phyloP scores from a whole-genome alignment of 2,888 invertebrate species.

The Dione juno region DNA sequence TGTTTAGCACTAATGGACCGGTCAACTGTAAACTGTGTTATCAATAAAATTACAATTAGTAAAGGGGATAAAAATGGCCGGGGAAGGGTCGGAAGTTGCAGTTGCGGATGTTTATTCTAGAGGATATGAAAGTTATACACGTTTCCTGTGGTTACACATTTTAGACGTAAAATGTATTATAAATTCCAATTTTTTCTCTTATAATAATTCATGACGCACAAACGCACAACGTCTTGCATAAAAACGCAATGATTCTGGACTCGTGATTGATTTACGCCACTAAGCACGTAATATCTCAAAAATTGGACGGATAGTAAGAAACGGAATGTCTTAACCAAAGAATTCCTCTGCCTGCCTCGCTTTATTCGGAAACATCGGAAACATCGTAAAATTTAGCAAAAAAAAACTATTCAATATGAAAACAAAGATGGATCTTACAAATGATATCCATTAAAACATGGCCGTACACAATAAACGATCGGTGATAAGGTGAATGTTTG shows the following conservation, averaged over 20 bases:
- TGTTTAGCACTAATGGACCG: constrained; percentile 83
- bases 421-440: background rate
- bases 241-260: too few species aligned
- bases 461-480: constrained; percentile 29
- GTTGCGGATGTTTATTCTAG: constrained; percentile 61
- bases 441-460: constrained; percentile 21
- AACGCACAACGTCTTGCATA: too few species aligned
- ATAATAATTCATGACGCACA: too few species aligned
- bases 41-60: constrained; percentile 84
- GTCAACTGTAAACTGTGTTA: constrained; percentile 84
- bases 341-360: too few species aligned
- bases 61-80: constrained; percentile 72
- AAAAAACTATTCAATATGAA: background rate
- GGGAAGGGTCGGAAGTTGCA: constrained; percentile 71
- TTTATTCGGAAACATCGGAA: too few species aligned
- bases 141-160: constrained; percentile 30
- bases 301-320: too few species aligned
- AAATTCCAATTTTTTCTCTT: background rate
- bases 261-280: too few species aligned
- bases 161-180: background rate
- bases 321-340: too few species aligned
- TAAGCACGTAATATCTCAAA: too few species aligned
- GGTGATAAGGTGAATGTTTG: constrained; percentile 39
- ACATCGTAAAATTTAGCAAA: too few species aligned
- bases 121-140: constrained; percentile 58